Evolutionary conservation across 2,888 invertebrate species (phyloP).

Genomic region (Autographa gamma): DNA sequence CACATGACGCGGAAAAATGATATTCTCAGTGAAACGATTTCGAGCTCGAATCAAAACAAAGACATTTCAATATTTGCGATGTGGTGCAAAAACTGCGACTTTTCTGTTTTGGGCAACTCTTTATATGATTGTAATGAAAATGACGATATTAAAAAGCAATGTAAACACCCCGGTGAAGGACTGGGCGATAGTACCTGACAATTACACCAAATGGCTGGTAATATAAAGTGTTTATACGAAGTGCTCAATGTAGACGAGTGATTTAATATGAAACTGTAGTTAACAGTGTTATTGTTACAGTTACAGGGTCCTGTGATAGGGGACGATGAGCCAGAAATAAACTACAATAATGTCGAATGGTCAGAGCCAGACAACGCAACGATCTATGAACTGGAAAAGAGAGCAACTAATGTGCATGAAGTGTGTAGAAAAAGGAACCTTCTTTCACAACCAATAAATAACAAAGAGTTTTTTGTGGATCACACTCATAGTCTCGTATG

Average conservation of each 20-base stretch:
- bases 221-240: conserved; percentile 42
- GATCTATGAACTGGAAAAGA: conserved; percentile 82
- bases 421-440: conserved; percentile 83
- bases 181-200: conserved; percentile 82
- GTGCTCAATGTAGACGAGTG: conserved; percentile 7
- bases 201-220: conserved; percentile 86
- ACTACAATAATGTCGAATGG: conserved; percentile 68
- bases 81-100: conserved; percentile 83
- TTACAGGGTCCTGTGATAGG: conserved; percentile 81
- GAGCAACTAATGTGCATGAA: conserved; percentile 81
- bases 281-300: conserved; percentile 59
- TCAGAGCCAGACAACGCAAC: conserved; percentile 80
- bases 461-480: conserved; percentile 93
- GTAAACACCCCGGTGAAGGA: conserved; percentile 74
- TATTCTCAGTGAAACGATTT: conserved; percentile 75
- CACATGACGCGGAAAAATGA: conserved; percentile 81
- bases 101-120: conserved; percentile 85
- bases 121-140: conserved; percentile 84
- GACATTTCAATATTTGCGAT: conserved; percentile 78
- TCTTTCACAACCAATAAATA: conserved; percentile 87
- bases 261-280: conserved; percentile 6
- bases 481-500: conserved; percentile 91
- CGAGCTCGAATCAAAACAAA: conserved; percentile 76
- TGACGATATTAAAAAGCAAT: conserved; percentile 85
- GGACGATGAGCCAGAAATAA: conserved; percentile 71